Conservation (phyloP, 2,888 invertebrate species). For the Ormyrus labotus region DNA sequence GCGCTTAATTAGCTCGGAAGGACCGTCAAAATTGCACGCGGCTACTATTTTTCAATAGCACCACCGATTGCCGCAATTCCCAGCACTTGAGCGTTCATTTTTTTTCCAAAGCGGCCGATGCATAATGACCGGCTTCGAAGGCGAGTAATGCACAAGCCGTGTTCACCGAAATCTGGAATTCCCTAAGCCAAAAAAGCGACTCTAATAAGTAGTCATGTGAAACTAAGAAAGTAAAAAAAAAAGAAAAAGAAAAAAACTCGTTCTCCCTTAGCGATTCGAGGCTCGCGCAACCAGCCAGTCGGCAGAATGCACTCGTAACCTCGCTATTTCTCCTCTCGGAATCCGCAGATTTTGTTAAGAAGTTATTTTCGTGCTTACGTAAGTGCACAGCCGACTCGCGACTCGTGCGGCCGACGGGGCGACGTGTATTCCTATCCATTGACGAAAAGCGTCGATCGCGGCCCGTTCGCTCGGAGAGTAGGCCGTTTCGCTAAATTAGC, state of each 20-base stretch:
- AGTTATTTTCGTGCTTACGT: slow-evolving; percentile 2
- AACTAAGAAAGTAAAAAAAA: background rate
- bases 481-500: slow-evolving; percentile 35
- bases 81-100: too few relatives aligned
- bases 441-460: too few relatives aligned
- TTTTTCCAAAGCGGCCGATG: too few relatives aligned
- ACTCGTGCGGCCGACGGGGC: too few relatives aligned
- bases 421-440: too few relatives aligned
- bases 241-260: background rate
- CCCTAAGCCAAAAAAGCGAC: background rate
- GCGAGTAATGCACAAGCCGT: too few relatives aligned
- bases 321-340: background rate
- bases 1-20: too few relatives aligned
- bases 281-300: background rate
- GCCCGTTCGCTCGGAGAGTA: background rate
- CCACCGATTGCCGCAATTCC: too few relatives aligned
- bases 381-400: background rate
- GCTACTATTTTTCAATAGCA: too few relatives aligned
- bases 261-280: background rate
- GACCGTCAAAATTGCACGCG: too few relatives aligned
- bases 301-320: background rate
- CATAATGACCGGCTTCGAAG: too few relatives aligned
- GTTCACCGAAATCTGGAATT: background rate
- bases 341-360: background rate
- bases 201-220: background rate